These are phyloP conservation scores for Drosophila mauritiana DNA, from an alignment of 1,140 invertebrate species.

Conservation along the genomic window DNA sequence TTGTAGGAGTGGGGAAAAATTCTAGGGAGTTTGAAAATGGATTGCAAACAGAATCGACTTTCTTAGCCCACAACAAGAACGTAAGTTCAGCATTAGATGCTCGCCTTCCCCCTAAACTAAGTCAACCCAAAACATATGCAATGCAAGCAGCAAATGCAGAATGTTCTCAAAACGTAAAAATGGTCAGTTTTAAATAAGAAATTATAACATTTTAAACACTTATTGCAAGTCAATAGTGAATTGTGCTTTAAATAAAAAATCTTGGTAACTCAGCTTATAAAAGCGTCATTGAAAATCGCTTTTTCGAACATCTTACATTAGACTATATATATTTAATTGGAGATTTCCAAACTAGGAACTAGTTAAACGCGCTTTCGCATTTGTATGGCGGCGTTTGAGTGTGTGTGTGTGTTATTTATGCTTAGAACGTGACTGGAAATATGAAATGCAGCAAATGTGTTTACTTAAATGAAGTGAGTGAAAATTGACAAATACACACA, in stretches of 20 bases:
- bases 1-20: neutral
- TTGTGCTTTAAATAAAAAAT: too few species aligned
- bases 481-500: constrained; percentile 77
- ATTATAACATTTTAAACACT: too few species aligned
- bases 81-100: constrained; percentile 45
- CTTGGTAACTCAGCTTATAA: too few species aligned
- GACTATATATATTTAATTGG: neutral
- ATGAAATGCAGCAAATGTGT: constrained; percentile 82
- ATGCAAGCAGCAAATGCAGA: neutral
- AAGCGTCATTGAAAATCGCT: too few species aligned
- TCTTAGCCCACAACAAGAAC: constrained; percentile 29
- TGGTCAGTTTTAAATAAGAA: too few species aligned
- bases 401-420: constrained; percentile 67
- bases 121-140: constrained; percentile 39
- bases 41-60: constrained; percentile 37
- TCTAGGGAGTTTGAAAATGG: constrained; percentile 19
- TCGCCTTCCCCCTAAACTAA: constrained; percentile 7
- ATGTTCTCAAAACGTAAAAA: constrained; percentile 10
- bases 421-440: constrained; percentile 78
- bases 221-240: neutral
- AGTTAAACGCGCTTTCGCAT: constrained; percentile 7
- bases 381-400: constrained; percentile 29
- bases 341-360: constrained; percentile 22
- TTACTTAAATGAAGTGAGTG: constrained; percentile 81
- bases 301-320: too few species aligned